phyloP scores from a whole-genome alignment of 2,113 vertebrate species.

The Proteles cristata region DNA sequence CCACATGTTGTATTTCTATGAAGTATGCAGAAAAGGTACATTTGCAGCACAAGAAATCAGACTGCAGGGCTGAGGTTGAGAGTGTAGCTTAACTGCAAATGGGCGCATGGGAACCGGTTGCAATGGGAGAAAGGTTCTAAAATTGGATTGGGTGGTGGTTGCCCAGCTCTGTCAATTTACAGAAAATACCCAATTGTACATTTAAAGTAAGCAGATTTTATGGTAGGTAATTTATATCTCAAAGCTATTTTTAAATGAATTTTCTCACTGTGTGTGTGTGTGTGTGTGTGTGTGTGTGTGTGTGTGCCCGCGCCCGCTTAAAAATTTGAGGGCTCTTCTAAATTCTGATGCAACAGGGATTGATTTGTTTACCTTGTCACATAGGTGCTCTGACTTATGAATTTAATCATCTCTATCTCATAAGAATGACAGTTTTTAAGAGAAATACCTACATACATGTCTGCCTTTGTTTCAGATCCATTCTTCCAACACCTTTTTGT shows the following conservation, averaged over 20 bases:
- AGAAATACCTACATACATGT: not conserved
- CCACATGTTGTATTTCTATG: not conserved
- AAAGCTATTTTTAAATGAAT: constrained; percentile 4
- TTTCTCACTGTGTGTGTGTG: not conserved
- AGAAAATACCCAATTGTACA: not conserved
- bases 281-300: not conserved
- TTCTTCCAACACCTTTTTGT: not conserved
- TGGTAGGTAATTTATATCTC: not conserved
- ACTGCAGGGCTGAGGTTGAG: not conserved
- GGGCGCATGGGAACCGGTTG: not conserved
- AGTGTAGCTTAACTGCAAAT: not conserved
- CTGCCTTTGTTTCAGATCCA: constrained; percentile 12
- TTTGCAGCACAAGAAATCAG: not conserved
- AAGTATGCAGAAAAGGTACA: not conserved
- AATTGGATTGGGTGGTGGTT: not conserved
- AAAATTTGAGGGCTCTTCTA: not conserved
- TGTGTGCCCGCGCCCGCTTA: not conserved
- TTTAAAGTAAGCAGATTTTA: not conserved
- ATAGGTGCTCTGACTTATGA: not conserved
- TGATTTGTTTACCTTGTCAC: not conserved
- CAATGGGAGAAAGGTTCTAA: not conserved
- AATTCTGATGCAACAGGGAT: not conserved
- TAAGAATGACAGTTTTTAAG: not conserved
- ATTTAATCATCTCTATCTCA: not conserved
- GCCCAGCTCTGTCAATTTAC: not conserved